Evolutionary conservation across 2,888 invertebrate species (phyloP).

Genomic region (Morpho helenor): DNA sequence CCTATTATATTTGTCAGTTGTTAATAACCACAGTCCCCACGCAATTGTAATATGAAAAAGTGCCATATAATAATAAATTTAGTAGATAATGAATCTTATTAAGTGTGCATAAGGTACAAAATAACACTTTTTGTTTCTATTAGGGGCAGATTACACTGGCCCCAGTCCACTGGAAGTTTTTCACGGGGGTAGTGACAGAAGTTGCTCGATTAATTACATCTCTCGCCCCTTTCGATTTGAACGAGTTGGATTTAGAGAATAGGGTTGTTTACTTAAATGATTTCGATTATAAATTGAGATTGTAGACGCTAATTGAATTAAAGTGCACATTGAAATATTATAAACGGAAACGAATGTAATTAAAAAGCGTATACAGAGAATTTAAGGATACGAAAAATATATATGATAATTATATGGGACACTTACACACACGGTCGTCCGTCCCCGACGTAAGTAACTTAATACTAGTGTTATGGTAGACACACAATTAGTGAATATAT

Average conservation of each 20-base stretch:
- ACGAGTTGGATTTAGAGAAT: slow-evolving; percentile 45
- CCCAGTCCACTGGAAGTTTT: slow-evolving; percentile 31
- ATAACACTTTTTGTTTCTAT: slow-evolving; percentile 37
- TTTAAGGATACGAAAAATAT: too few species aligned
- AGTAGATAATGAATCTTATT: slow-evolving; percentile 30
- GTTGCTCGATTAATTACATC: slow-evolving; percentile 68
- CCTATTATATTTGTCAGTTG: slow-evolving; percentile 56
- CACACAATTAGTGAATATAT: too few species aligned
- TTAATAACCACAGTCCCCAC: slow-evolving; percentile 61
- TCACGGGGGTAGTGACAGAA: slow-evolving; percentile 51
- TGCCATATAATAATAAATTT: slow-evolving; percentile 43
- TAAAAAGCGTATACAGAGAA: neutral
- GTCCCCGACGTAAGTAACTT: too few species aligned
- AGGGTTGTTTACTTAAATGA: slow-evolving; percentile 48
- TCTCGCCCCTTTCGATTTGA: slow-evolving; percentile 58
- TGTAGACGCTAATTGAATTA: slow-evolving; percentile 22
- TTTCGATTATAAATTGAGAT: slow-evolving; percentile 40
- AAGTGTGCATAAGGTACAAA: slow-evolving; percentile 3
- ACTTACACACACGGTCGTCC: too few species aligned
- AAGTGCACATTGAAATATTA: slow-evolving; percentile 11
- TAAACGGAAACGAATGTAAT: neutral
- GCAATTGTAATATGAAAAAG: slow-evolving; percentile 66
- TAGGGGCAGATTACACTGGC: slow-evolving; percentile 53
- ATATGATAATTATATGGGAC: too few species aligned
- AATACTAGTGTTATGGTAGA: too few species aligned